Percentiles rank a stretch among this genome's conserved stretches.
These are phyloP conservation scores for Spea multiplicata DNA, from an alignment of 2,113 vertebrate genomes.

Conservation along the genomic window DNA sequence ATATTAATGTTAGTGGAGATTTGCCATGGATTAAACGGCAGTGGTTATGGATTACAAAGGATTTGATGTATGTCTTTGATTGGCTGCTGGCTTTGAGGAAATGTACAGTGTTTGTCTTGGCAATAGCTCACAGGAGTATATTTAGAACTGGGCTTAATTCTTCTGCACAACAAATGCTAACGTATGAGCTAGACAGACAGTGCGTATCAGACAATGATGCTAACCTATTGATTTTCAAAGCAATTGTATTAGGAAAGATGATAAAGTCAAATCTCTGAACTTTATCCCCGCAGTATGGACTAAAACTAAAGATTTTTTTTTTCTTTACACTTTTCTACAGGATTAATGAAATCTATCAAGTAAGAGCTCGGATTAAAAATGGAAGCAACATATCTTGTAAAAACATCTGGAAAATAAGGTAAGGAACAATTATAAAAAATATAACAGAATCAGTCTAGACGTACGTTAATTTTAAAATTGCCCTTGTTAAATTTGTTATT, in stretches of 20 bases:
- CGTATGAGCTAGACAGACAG: slow-evolving; percentile 47
- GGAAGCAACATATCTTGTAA: background rate
- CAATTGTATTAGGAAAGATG: slow-evolving; percentile 43
- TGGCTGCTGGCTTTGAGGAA: slow-evolving; percentile 63
- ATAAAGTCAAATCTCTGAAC: slow-evolving; percentile 44
- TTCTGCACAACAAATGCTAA: slow-evolving; percentile 52
- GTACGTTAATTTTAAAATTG: too few species aligned
- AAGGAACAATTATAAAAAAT: slow-evolving; percentile 4
- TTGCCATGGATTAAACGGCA: slow-evolving; percentile 54
- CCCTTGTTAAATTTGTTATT: too few species aligned
- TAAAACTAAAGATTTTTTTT: background rate
- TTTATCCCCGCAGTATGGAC: background rate
- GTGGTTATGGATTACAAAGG: slow-evolving; percentile 53
- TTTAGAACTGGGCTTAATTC: slow-evolving; percentile 76
- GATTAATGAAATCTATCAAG: slow-evolving; percentile 3
- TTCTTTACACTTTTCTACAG: slow-evolving; percentile 14
- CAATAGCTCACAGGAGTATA: slow-evolving; percentile 70
- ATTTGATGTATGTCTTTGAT: slow-evolving; percentile 60
- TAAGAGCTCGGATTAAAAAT: slow-evolving; percentile 34
- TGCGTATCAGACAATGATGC: slow-evolving; percentile 68
- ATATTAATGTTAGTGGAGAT: slow-evolving; percentile 55
- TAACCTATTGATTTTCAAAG: slow-evolving; percentile 56
- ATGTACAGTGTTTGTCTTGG: slow-evolving; percentile 75
- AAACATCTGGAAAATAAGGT: slow-evolving; percentile 17
- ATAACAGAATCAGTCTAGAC: background rate